Conservation (phyloP, 2,113 vertebrate species). For the Boleophthalmus pectinirostris region DNA sequence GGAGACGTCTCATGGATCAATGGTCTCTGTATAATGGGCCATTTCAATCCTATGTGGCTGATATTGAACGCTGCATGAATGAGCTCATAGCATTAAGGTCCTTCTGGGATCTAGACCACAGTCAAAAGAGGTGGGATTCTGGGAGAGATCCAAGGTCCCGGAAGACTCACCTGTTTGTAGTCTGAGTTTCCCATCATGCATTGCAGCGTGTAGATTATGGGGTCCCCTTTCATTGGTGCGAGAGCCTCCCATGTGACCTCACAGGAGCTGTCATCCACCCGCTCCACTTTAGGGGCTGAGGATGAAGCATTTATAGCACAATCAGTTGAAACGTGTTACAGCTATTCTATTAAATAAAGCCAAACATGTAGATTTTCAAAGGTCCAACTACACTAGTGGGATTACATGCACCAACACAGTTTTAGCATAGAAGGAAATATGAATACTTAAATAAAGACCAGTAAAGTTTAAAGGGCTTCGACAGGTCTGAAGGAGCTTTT, state of each 20-base stretch:
- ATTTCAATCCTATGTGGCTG: constrained; percentile 49
- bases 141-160: neutral
- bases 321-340: neutral
- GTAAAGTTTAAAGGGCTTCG: neutral
- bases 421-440: neutral
- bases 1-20: constrained; percentile 48
- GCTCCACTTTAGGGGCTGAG: constrained; percentile 89
- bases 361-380: too few relatives aligned
- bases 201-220: constrained; percentile 91
- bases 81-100: constrained; percentile 24
- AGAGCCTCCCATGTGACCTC: constrained; percentile 92
- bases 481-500: neutral
- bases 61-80: constrained; percentile 8
- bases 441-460: neutral
- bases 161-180: constrained; percentile 89
- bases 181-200: constrained; percentile 93
- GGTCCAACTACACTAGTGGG: too few relatives aligned
- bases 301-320: neutral
- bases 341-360: neutral
- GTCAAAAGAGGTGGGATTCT: constrained; percentile 35
- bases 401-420: neutral
- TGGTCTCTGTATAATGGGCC: constrained; percentile 61
- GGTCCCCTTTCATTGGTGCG: constrained; percentile 92
- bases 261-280: constrained; percentile 88
- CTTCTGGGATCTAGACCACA: constrained; percentile 32